phyloP scores from a whole-genome alignment of 2,113 vertebrate genomes.

The Chascanopsetta lugubris region DNA sequence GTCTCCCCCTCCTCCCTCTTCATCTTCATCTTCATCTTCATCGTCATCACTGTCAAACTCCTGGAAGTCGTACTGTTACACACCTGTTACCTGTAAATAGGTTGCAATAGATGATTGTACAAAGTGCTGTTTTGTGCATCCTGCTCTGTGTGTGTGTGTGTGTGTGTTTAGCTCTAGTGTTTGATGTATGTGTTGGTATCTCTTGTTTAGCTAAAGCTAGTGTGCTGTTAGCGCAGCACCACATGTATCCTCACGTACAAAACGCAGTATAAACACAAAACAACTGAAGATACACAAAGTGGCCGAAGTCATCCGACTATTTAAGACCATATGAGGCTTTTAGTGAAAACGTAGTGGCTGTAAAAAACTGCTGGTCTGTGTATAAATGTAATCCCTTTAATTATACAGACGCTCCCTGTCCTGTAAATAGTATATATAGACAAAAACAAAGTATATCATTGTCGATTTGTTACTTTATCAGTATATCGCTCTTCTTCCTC shows the following conservation, averaged over 20 bases:
- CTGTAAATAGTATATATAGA: constrained; percentile 76
- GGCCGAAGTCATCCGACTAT: constrained; percentile 24
- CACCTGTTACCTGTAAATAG: constrained; percentile 61
- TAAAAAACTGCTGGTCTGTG: constrained; percentile 48
- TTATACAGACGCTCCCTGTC: constrained; percentile 46
- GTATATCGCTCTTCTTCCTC: constrained; percentile 59
- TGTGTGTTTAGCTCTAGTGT: constrained; percentile 62
- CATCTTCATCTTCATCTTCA: neutral
- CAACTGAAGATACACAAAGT: neutral
- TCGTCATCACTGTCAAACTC: constrained; percentile 26
- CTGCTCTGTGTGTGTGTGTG: constrained; percentile 40
- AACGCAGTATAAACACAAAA: constrained; percentile 27
- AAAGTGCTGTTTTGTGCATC: constrained; percentile 74
- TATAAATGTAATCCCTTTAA: constrained; percentile 69
- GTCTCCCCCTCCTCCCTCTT: too few relatives aligned
- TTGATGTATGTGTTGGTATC: constrained; percentile 58
- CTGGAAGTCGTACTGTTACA: constrained; percentile 55
- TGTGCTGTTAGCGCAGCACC: constrained; percentile 16
- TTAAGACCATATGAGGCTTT: constrained; percentile 45
- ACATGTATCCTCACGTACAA: constrained; percentile 31
- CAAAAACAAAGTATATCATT: constrained; percentile 30
- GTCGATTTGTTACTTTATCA: constrained; percentile 49
- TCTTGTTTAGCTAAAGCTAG: constrained; percentile 40
- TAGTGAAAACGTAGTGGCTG: constrained; percentile 57
- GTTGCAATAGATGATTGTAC: constrained; percentile 67